phyloP scores from a whole-genome alignment of 2,888 invertebrate genomes.

The Euplexia lucipara region DNA sequence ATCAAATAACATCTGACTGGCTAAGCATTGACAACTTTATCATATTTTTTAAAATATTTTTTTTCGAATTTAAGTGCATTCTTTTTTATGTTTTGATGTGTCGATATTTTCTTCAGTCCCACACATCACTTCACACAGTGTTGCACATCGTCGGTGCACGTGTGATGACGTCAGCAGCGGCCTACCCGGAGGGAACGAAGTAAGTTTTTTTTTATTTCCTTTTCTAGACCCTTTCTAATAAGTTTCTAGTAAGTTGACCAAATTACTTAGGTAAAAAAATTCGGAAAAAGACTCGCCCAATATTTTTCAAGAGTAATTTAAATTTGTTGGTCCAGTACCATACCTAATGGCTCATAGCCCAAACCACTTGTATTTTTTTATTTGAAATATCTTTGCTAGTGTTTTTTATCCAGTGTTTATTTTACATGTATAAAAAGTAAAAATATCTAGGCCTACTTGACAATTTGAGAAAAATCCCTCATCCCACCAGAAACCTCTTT shows the following conservation, averaged over 20 bases:
- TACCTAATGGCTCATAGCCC: too few species aligned
- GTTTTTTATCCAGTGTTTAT: neutral
- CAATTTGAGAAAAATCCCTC: neutral
- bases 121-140: conserved; percentile 61
- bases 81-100: conserved; percentile 59
- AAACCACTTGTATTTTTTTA: neutral
- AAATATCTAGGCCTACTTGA: neutral
- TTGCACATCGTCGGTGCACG: conserved; percentile 76
- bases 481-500: neutral
- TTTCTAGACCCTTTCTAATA: conserved; percentile 56
- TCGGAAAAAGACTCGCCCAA: neutral
- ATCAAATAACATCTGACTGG: conserved; percentile 49
- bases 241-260: conserved; percentile 56
- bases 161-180: conserved; percentile 79
- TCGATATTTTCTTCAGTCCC: conserved; percentile 64
- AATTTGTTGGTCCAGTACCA: too few species aligned
- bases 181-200: conserved; percentile 77
- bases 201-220: conserved; percentile 76
- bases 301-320: too few species aligned
- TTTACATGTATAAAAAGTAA: neutral
- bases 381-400: neutral
- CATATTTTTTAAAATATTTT: neutral
- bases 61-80: conserved; percentile 6
- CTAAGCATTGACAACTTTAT: conserved; percentile 26
- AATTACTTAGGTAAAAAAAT: conserved; percentile 27